phyloP scores from a whole-genome alignment of 2,888 invertebrate species.

The Neria commutata region DNA sequence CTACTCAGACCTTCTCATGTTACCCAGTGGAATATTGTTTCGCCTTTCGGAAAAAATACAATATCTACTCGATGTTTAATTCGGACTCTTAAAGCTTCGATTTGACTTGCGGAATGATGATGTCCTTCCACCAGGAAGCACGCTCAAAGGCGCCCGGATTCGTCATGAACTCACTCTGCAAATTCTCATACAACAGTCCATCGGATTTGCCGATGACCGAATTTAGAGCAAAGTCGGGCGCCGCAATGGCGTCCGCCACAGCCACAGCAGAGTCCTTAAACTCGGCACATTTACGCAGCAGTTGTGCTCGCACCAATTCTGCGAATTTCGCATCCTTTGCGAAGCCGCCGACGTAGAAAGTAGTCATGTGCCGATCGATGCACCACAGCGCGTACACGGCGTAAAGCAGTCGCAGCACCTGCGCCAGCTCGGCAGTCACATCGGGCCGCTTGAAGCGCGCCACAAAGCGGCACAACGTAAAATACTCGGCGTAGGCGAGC shows the following conservation, averaged over 20 bases:
- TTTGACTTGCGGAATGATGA: conserved; percentile 57
- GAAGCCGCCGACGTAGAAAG: conserved; percentile 70
- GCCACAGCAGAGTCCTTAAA: conserved; percentile 78
- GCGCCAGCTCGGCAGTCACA: conserved; percentile 50
- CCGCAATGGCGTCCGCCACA: conserved; percentile 84
- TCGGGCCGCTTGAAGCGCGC: conserved; percentile 53
- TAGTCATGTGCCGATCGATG: conserved; percentile 74
- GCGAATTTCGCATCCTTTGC: conserved; percentile 66
- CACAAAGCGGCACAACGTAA: conserved; percentile 62
- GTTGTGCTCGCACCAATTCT: conserved; percentile 69
- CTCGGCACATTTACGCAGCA: conserved; percentile 71
- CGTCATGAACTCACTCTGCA: conserved; percentile 74
- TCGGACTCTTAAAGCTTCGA: conserved; percentile 53
- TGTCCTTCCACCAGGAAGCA: conserved; percentile 76
- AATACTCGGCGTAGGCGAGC: conserved; percentile 77
- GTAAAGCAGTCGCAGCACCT: conserved; percentile 64
- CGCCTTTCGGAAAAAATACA: not conserved
- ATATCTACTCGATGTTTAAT: not conserved
- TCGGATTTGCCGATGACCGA: conserved; percentile 85
- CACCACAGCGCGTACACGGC: conserved; percentile 67
- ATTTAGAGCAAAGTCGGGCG: conserved; percentile 87
- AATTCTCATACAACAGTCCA: conserved; percentile 73
- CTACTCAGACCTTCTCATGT: not conserved
- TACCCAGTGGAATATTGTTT: not conserved
- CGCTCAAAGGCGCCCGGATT: conserved; percentile 73